Evolutionary conservation across 37 sponge, comb jelly and placozoan genomes (phyloP), one percentile per base, ranked within the genome.

Genomic region (Halichondria panicea): DNA sequence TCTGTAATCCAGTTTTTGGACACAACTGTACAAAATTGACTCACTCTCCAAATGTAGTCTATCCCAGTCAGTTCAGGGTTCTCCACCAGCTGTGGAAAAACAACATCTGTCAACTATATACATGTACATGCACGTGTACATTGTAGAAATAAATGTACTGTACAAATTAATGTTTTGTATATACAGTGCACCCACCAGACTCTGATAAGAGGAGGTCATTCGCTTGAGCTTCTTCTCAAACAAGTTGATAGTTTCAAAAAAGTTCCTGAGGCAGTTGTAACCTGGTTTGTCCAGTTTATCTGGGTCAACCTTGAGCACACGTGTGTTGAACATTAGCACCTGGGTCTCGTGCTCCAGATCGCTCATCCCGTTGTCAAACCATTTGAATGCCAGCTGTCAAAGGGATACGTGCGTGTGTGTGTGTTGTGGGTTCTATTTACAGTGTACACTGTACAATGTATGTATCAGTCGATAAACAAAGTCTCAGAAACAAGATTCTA

Each of bases 41-140:
- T 60, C 54, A 93, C 94, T 87, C 76, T 76, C 94, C 94, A 93
- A 5, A 93, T 42, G 55, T 93, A 93, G 32, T 93, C 94, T 34
- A 79, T 53, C 3, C 94, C 94, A 72, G 92, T 89, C 32, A 93
- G 54, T 0, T 93, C 94, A 28, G 55, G 70, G 24, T 39, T 81
- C 27, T 93, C 94, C 24, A 93, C 79, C 41, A 88, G 80, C 94
- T 93, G 55, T 12, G 53, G 8, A 45, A 45, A 11, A 45, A 30
- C 24, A 68, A 57, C 50, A 72, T 4, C 55, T 46, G 11, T 28
- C 60, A 19, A 19, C 15, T 24, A 55, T 18, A 1, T 21, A 43
- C 45, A 35, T 43, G 31, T 46, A 71, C 43, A 66, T 22, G 1
- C 59, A 56, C 45, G 71, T 31, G 6, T 32, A 11, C 44, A 50